Conservation (phyloP, 2,888 invertebrate species). For the Lissonota sp. region DNA sequence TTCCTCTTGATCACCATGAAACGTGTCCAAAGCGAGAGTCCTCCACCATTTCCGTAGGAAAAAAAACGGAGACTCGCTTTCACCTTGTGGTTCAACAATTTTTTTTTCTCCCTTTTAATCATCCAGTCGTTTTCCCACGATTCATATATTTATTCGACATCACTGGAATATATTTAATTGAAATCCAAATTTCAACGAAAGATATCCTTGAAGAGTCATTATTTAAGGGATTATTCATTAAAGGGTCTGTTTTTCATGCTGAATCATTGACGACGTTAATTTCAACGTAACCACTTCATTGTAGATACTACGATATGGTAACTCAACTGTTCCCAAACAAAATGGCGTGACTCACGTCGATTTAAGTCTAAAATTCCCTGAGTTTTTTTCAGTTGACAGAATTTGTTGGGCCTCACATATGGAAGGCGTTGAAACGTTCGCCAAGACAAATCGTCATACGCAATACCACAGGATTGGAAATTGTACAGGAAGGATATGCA, state of each 20-base stretch:
- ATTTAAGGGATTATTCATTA: too few relatives aligned
- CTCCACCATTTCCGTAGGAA: conserved; percentile 37
- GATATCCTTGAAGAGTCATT: too few relatives aligned
- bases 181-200: too few relatives aligned
- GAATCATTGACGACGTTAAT: too few relatives aligned
- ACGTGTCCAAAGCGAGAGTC: conserved; percentile 24
- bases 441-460: conserved; percentile 58
- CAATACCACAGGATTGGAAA: conserved; percentile 32
- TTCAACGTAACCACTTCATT: too few relatives aligned
- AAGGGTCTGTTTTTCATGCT: too few relatives aligned
- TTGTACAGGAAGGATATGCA: conserved; percentile 12
- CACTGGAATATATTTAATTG: too few relatives aligned
- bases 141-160: not conserved
- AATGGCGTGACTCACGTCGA: too few relatives aligned
- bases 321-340: too few relatives aligned
- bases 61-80: conserved; percentile 25
- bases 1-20: conserved; percentile 29
- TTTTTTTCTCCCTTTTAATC: not conserved
- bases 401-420: not conserved
- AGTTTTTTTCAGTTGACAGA: too few relatives aligned
- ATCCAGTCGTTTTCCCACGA: not conserved
- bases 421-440: conserved; percentile 11
- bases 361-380: too few relatives aligned
- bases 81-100: not conserved
- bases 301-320: too few relatives aligned